phyloP scores from a whole-genome alignment of 2,797 vertebrate genomes.

The Pelochelys cantorii region DNA sequence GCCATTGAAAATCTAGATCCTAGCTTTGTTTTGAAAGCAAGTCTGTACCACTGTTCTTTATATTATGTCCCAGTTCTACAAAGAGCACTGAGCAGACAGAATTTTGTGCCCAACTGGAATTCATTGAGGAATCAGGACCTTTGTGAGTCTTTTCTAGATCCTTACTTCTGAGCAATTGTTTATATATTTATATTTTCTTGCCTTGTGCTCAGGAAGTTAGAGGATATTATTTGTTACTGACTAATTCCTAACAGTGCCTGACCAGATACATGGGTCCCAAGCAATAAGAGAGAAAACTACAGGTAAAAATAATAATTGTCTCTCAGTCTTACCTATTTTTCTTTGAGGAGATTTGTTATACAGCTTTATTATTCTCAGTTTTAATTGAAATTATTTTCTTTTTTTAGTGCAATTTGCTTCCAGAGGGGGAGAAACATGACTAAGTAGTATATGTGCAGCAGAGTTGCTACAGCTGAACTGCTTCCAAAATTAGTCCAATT shows the following conservation, averaged over 20 bases:
- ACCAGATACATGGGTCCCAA: neutral
- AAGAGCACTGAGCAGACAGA: neutral
- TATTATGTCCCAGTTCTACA: neutral
- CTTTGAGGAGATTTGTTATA: neutral
- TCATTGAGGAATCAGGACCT: neutral
- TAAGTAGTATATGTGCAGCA: neutral
- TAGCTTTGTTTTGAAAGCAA: neutral
- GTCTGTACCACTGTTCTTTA: neutral
- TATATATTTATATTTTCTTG: neutral
- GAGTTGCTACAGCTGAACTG: neutral
- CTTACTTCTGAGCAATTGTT: neutral
- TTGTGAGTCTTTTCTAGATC: conserved; percentile 17
- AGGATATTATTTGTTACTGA: neutral
- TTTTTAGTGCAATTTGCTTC: conserved; percentile 19
- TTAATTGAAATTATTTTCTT: conserved; percentile 37
- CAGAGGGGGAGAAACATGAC: neutral
- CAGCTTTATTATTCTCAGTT: neutral
- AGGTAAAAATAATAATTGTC: neutral
- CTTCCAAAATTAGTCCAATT: conserved; percentile 53
- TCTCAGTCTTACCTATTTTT: neutral
- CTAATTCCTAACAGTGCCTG: neutral
- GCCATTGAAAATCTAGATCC: neutral
- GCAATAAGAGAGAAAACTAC: conserved; percentile 14
- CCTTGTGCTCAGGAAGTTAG: neutral
- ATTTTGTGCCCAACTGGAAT: neutral